Evolutionary conservation across 2,797 vertebrate species (phyloP).

Genomic region (Sarcoramphus papa): DNA sequence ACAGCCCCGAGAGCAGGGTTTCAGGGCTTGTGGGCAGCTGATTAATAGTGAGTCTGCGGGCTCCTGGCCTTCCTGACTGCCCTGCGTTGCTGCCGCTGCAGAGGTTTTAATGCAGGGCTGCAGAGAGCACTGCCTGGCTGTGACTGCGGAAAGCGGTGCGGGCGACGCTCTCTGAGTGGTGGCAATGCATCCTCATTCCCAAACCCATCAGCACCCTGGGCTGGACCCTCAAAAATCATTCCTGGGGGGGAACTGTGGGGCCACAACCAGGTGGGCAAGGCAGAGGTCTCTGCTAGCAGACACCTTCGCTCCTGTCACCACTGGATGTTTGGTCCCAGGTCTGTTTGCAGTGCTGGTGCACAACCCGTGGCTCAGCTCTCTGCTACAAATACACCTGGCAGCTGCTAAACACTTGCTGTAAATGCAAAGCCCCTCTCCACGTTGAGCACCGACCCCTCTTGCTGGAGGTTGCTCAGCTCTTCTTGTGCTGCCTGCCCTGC

Average conservation of each 20-base stretch:
- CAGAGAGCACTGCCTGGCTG: background rate
- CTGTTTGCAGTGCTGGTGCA: background rate
- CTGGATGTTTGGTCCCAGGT: background rate
- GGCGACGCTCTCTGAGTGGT: fast-evolving
- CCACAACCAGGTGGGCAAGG: background rate
- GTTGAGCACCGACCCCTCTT: background rate
- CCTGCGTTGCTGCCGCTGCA: background rate
- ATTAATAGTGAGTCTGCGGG: background rate
- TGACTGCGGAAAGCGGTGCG: background rate
- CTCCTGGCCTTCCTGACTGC: background rate
- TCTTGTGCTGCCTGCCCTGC: background rate
- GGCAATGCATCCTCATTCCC: background rate
- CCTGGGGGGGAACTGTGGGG: background rate
- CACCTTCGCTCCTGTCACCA: background rate
- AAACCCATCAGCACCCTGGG: background rate
- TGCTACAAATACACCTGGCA: background rate
- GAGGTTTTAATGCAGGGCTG: background rate
- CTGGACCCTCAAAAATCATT: too few species aligned
- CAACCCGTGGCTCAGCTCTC: background rate
- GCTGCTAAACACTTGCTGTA: background rate
- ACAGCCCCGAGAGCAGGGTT: background rate
- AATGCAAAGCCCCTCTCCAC: background rate
- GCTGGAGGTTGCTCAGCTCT: too few species aligned
- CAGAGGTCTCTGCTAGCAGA: background rate
- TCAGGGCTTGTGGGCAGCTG: background rate